Evolutionary conservation across 1,140 invertebrate species (phyloP).

Genomic region (Halesus radiatus): DNA sequence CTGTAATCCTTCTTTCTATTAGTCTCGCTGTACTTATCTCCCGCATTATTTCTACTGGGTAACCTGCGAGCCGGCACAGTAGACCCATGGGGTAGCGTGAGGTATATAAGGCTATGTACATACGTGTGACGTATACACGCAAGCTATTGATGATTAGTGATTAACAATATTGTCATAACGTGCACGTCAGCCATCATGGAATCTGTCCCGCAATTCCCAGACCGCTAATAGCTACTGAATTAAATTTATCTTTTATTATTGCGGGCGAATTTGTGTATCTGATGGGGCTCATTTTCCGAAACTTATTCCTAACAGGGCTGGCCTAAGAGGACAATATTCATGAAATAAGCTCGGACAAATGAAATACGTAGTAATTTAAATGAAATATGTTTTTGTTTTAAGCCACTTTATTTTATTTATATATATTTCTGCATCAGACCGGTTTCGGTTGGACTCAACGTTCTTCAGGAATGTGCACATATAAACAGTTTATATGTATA

Average conservation of each 20-base stretch:
- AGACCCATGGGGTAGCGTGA: neutral
- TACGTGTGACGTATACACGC: neutral
- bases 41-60: no score
- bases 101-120: neutral
- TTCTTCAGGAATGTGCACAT: no score
- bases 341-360: no score
- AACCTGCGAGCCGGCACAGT: no score
- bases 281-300: conserved; percentile 13
- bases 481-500: no score
- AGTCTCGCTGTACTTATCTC: no score
- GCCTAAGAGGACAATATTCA: neutral
- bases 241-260: conserved; percentile 42
- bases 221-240: conserved; percentile 32
- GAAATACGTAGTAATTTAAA: no score
- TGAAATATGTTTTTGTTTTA: no score
- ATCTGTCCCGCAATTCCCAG: conserved; percentile 19
- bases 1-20: no score
- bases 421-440: no score
- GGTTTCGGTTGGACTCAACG: no score
- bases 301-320: conserved; percentile 7
- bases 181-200: conserved; percentile 29
- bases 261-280: conserved; percentile 16
- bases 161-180: conserved; percentile 30
- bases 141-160: conserved; percentile 30
- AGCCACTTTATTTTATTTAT: no score